A percentile compares a stretch with the other conserved stretches of the same genome.
phyloP scores from a whole-genome alignment of 2,888 invertebrate genomes.

The Herminia tarsipennalis region DNA sequence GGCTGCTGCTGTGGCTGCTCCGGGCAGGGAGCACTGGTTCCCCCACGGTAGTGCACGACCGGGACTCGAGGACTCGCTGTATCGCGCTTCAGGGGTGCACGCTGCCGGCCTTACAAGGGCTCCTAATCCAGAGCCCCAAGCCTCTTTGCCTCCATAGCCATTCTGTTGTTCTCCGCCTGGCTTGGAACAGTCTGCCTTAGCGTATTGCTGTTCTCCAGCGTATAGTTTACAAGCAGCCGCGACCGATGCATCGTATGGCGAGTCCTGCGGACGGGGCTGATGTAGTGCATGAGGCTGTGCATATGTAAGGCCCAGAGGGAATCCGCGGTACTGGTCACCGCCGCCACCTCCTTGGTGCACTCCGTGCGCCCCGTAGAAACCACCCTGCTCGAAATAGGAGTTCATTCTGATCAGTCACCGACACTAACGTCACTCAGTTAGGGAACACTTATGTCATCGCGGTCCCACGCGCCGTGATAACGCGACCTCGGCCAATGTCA shows the following conservation, averaged over 20 bases:
- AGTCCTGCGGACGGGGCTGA: slow-evolving; percentile 94
- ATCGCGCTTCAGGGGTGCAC: slow-evolving; percentile 95
- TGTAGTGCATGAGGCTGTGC: slow-evolving; percentile 92
- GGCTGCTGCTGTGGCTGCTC: slow-evolving; percentile 91
- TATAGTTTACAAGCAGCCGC: slow-evolving; percentile 94
- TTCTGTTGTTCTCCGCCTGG: slow-evolving; percentile 87
- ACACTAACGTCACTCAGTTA: slow-evolving; percentile 78
- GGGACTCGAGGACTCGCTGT: slow-evolving; percentile 94
- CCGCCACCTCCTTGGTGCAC: slow-evolving; percentile 90
- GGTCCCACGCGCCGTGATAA: slow-evolving; percentile 79
- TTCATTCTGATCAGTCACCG: slow-evolving; percentile 90
- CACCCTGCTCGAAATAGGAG: slow-evolving; percentile 98
- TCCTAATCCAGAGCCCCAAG: slow-evolving; percentile 88
- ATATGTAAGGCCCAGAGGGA: slow-evolving; percentile 94
- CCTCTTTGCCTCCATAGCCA: slow-evolving; percentile 90
- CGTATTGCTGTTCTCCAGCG: slow-evolving; percentile 88
- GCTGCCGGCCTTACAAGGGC: slow-evolving; percentile 93
- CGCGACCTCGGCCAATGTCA: slow-evolving; percentile 82
- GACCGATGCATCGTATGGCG: slow-evolving; percentile 96
- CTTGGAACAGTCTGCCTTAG: slow-evolving; percentile 92
- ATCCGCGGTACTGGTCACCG: slow-evolving; percentile 94
- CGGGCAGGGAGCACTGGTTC: slow-evolving; percentile 94
- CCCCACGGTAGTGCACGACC: slow-evolving; percentile 93
- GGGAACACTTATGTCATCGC: slow-evolving; percentile 83
- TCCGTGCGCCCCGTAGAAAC: slow-evolving; percentile 97